Evolutionary conservation across 2,113 vertebrate genomes (phyloP).

Genomic region (Ptychochromis oligacanthus): DNA sequence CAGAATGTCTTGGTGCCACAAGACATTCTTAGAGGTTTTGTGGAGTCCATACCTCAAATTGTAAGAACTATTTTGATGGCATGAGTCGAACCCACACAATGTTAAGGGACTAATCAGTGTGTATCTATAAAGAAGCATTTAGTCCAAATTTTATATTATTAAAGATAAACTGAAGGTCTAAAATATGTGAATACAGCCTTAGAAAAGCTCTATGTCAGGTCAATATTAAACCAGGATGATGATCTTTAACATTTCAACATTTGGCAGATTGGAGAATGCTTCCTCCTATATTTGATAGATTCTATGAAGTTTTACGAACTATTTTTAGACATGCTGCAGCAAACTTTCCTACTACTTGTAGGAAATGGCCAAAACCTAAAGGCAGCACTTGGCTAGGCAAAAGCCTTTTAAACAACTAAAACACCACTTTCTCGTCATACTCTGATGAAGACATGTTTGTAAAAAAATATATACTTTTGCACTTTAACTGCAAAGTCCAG

Average conservation of each 20-base stretch:
- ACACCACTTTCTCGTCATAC: not conserved
- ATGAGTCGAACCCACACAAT: too few species aligned
- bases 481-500: not conserved
- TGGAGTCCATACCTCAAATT: too few species aligned
- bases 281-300: not conserved
- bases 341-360: too few species aligned
- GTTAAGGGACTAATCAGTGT: too few species aligned
- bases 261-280: not conserved
- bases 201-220: not conserved
- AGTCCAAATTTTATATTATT: not conserved
- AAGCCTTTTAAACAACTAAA: not conserved
- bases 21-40: too few species aligned
- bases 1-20: too few species aligned
- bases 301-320: not conserved
- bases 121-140: too few species aligned
- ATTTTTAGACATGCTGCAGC: not conserved
- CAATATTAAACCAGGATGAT: not conserved
- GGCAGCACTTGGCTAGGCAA: not conserved
- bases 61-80: too few species aligned
- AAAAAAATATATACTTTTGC: too few species aligned
- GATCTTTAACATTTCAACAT: not conserved
- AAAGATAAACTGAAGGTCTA: not conserved
- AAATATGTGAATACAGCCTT: not conserved
- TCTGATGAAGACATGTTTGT: not conserved
- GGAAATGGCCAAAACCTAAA: not conserved